Evolutionary conservation across 2,113 vertebrate species (phyloP), one percentile per base, ranked within the genome.

Genomic region (Gadus macrocephalus): DNA sequence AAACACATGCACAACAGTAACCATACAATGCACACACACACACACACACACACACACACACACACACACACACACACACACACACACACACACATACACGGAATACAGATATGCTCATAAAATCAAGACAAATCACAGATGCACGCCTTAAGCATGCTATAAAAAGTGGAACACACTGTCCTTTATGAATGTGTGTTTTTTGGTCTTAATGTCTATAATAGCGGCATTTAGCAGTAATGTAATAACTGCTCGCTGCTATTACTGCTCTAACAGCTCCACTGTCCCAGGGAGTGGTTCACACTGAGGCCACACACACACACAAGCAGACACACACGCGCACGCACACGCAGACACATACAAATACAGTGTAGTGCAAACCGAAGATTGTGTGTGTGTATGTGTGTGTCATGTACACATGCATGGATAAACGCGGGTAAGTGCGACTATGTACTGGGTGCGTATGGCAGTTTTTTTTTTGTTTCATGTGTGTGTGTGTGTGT

Each of bases 211-310:
- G 64, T 74, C 68, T 85, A 74, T 83, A 82, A 85, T 87, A 82
- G 78, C 73, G 80, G 73, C 75, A 83, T 86, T 88, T 84, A 88
- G 79, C 78, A 62, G 79, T 74, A 80, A 80, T 85, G 84, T 85
- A 88, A 89, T 81, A 88, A 85, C 86, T 81, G 79, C 75, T 78
- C 80, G 84, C 25, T 82, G 74, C 85, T 87, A 89, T 87, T 88
- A 86, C 76, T 38, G 74, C 73, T 83, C 78, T 87, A 89, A 88
- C 87, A 83, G 82, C 84, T 69, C 78, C 81, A 75, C 83, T 80
- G 80, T 73, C 73, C 78, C 71, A 80, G 73, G 82, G 83, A 83
- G 84, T 84, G 82, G 83, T 83, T 87, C 86, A 81, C 9, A 22
- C 15, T 71, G 27, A 8, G 53, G 19, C 70, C 70, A 60, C 79